Percentiles rank a stretch among this genome's conserved stretches.
Evolutionary conservation across 2,888 invertebrate species (phyloP).

Genomic region (Drosophila peninsularis): DNA sequence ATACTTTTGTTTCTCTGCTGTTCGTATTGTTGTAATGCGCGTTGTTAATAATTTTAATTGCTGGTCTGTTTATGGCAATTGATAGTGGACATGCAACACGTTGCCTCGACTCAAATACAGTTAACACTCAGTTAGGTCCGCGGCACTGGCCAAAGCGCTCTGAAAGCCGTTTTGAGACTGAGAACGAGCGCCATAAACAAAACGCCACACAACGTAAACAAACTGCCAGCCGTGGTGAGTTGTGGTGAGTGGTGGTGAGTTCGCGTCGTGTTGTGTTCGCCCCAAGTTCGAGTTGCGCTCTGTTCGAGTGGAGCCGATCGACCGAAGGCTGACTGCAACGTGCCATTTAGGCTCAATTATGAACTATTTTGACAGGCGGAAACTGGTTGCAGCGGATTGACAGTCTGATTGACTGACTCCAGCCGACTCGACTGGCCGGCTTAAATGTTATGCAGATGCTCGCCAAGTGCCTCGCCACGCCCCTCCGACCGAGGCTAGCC

Average conservation of each 20-base stretch:
- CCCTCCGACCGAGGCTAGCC: constrained; percentile 52
- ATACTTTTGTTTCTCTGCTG: constrained; percentile 34
- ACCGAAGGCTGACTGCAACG: constrained; percentile 53
- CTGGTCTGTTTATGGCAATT: constrained; percentile 43
- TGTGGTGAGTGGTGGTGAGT: constrained; percentile 26
- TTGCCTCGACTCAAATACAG: constrained; percentile 37
- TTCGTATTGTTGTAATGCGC: constrained; percentile 35
- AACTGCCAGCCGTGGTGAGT: constrained; percentile 24
- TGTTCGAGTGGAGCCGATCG: constrained; percentile 32
- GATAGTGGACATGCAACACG: constrained; percentile 69
- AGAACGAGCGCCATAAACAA: constrained; percentile 57
- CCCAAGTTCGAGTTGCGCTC: constrained; percentile 14
- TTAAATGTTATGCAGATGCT: constrained; percentile 44
- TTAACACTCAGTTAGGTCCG: constrained; percentile 45
- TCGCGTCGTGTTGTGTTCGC: constrained; percentile 10
- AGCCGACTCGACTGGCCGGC: constrained; percentile 14
- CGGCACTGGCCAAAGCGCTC: constrained; percentile 65
- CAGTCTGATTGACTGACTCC: constrained; percentile 13
- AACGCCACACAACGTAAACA: constrained; percentile 43
- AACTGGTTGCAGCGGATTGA: constrained; percentile 50
- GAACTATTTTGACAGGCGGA: constrained; percentile 67
- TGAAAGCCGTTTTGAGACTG: constrained; percentile 83
- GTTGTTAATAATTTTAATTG: constrained; percentile 25
- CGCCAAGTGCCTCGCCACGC: constrained; percentile 36
- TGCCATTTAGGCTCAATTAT: constrained; percentile 74